These are phyloP conservation scores for Dasysyrphus tricinctus DNA, from an alignment of 2,888 invertebrate species.

Conservation along the genomic window DNA sequence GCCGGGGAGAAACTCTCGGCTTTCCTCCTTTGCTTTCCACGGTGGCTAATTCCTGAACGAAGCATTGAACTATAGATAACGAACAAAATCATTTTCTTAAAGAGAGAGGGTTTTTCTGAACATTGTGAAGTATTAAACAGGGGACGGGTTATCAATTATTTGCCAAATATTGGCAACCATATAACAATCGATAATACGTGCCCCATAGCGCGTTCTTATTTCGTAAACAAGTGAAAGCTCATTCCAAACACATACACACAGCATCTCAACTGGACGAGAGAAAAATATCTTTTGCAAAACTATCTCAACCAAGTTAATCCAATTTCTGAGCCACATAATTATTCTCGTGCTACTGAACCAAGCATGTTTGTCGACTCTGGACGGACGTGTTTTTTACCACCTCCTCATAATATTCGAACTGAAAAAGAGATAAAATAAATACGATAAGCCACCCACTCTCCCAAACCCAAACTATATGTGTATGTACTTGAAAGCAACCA, in stretches of 20 bases:
- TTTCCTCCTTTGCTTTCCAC: too few species aligned
- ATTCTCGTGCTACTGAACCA: constrained; percentile 56
- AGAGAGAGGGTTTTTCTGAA: too few species aligned
- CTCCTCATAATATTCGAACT: constrained; percentile 11
- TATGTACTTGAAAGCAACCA: constrained; percentile 66
- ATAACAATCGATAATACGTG: constrained; percentile 30
- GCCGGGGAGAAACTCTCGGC: too few species aligned
- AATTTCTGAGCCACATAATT: constrained; percentile 66
- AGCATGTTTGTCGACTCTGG: constrained; percentile 52
- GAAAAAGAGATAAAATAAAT: constrained; percentile 62
- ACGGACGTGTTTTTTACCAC: constrained; percentile 55
- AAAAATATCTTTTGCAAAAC: constrained; percentile 50
- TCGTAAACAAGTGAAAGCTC: constrained; percentile 56
- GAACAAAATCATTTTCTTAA: too few species aligned
- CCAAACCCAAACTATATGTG: constrained; percentile 52
- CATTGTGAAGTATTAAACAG: too few species aligned
- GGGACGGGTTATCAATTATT: constrained; percentile 45
- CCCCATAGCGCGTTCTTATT: background rate
- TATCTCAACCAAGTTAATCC: constrained; percentile 67
- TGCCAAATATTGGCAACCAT: constrained; percentile 40
- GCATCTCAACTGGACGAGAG: constrained; percentile 9
- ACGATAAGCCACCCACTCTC: constrained; percentile 51
- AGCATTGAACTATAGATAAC: too few species aligned
- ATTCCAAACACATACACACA: constrained; percentile 36
- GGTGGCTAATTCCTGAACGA: too few species aligned